Conservation (phyloP, 1,140 invertebrate genomes). For the Brachionus angularis region DNA sequence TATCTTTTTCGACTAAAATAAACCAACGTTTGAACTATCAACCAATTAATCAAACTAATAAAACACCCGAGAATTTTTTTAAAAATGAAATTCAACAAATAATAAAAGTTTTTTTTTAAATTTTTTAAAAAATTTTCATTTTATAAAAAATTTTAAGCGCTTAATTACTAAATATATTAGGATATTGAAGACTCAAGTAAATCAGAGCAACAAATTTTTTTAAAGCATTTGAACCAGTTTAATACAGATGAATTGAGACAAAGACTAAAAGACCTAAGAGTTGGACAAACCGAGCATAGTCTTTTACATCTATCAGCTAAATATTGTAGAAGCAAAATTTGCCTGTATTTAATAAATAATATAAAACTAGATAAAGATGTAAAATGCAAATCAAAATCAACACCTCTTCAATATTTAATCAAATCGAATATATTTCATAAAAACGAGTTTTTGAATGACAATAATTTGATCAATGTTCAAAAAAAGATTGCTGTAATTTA, state of each 20-base stretch:
- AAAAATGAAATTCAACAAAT: no score
- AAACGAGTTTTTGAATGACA: neutral
- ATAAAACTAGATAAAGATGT: conserved; percentile 11
- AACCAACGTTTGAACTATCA: no score
- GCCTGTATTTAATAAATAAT: conserved; percentile 30
- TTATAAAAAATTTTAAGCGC: no score
- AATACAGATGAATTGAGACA: neutral
- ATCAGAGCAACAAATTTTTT: neutral
- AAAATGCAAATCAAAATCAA: conserved; percentile 7
- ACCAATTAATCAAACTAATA: no score
- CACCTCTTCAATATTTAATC: conserved; percentile 15
- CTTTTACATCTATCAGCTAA: conserved; percentile 28
- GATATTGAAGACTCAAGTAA: conserved; percentile 16
- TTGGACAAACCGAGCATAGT: neutral
- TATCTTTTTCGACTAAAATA: no score
- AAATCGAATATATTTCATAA: conserved; percentile 25
- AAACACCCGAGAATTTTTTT: no score
- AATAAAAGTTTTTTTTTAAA: no score
- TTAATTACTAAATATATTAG: no score
- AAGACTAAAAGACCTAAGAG: neutral
- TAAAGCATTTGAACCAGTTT: neutral
- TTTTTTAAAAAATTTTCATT: no score
- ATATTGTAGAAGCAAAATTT: conserved; percentile 28
- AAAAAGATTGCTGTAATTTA: conserved; percentile 6
- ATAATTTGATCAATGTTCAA: neutral